Percentiles rank a stretch among this genome's conserved stretches.
Conservation (phyloP, 2,888 invertebrate species). For the Caenorhabditis wallacei region DNA sequence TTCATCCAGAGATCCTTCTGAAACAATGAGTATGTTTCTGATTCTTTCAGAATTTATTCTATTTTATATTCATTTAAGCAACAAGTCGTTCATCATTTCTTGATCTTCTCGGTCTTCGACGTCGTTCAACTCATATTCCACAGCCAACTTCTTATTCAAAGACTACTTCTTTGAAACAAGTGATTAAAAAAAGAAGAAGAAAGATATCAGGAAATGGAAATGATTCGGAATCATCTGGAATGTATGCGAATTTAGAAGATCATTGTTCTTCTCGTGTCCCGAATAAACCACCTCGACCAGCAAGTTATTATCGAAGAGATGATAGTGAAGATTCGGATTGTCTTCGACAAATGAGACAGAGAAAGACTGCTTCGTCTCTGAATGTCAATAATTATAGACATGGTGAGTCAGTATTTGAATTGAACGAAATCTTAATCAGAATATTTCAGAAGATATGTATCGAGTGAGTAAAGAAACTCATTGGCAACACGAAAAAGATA, state of each 20-base stretch:
- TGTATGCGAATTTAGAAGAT: conserved; percentile 61
- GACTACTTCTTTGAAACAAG: conserved; percentile 51
- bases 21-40: conserved; percentile 77
- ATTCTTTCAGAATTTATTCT: neutral
- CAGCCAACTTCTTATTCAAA: conserved; percentile 54
- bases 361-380: conserved; percentile 67
- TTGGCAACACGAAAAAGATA: conserved; percentile 70
- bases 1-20: conserved; percentile 79
- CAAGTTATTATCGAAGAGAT: conserved; percentile 69
- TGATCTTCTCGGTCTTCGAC: conserved; percentile 76
- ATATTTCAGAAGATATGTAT: conserved; percentile 62
- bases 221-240: conserved; percentile 64
- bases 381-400: conserved; percentile 62
- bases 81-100: conserved; percentile 80
- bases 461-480: conserved; percentile 68
- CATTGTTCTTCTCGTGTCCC: conserved; percentile 53
- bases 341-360: conserved; percentile 52
- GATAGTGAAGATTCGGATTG: conserved; percentile 71
- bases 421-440: no score
- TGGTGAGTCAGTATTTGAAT: conserved; percentile 29
- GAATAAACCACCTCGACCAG: conserved; percentile 67
- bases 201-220: conserved; percentile 66
- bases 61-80: conserved; percentile 75
- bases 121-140: conserved; percentile 60
- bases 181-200: conserved; percentile 54